Evolutionary conservation across 2,888 invertebrate genomes (phyloP), one percentile per base, ranked within the genome.

Genomic region (Adelognathus sp.): DNA sequence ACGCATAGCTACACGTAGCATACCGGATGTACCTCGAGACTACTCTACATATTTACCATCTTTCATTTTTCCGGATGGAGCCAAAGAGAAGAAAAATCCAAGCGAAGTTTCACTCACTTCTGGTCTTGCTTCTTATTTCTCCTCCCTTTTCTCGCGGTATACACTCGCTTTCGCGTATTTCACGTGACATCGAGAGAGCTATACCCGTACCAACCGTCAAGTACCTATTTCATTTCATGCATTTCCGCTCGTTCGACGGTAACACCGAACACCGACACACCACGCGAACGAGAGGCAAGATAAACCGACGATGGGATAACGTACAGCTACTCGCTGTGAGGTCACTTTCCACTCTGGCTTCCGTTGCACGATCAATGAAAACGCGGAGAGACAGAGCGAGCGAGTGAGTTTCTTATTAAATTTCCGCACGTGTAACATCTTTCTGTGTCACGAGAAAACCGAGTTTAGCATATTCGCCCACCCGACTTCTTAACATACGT

Each of bases 401-500:
- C 7, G 54, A 54, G 29, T 14, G 11, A 60, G 36, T 21, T 44
- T 18, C 24, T 39, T 52, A 66, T 66, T 56, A 21, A 50, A 33
- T 24, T 7, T 44, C 46, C 18, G 11, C 50, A 24, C 24, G 50
- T 21, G 24, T 24, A 50, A n/a, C 39, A 60, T 61, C 24, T 33
- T 16, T 61, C 60, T 39, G 33, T 44, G 39, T 36, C 60, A 16
- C 16, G 16, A 16, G 41, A 21, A 24, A 33, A 46, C 61, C 67
- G 36, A 31, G 58, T 54, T 67, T 44, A 56, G 52, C 69, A 31
- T 24, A 24, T 21, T n/a, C 50, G 21, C 1, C 56, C 39, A 33
- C 63, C 64, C 21, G 31, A 58, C 76, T 75, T 52, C 72, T 80
- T 74, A 72, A 79, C 81, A 75, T 80, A 75, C 81, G 81, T 80